Base-by-base conservation (phyloP, 2,797 vertebrate species). In the Dryobates pubescens region DNA sequence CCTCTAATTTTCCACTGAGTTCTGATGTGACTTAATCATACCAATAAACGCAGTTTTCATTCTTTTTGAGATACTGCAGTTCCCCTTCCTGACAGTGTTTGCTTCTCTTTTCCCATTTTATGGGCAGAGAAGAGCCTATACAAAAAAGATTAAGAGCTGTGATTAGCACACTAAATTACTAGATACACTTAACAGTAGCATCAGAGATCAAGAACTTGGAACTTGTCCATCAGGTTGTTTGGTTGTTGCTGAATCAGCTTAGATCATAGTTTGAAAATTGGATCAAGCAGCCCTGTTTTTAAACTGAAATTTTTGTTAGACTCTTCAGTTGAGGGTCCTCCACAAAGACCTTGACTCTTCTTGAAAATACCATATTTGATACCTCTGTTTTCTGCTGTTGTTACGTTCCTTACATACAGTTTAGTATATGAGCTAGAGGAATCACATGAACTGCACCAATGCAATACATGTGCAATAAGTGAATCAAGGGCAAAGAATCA, bases 111-210 rank as follows among this genome's bases (percentile, higher is more conserved):
- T 78, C 30, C 17, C 51, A 86, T 90, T 63, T 62, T 65, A 34
- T 26, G 51, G 0, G 1, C 30, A 80, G 64, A 88, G 51, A 88
- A 65, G 22, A 75, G 19, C 26, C 79, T 73, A n/a, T 38, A 9
- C 20, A 61, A 72, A 69, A 54, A 65, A 13, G 4, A 22, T 19
- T 57, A 57, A 69, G 24, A 63, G 27, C 27, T 76, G 61, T 73
- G 88, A 82, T 78, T 90, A 86, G 70, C 80, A 80, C 65, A 74
- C 27, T 45, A 67, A 86, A 93, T 86, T 80, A 51, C 57, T 70
- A 30, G 36, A 82, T 68, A 43, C 47, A 56, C 34, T 90, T 82
- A 67, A 74, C 15, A 71, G 26, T 73, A 74, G 65, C 88, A 88
- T 70, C 49, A 36, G 36, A 82, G 77, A 76, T 85, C 36, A 74